A percentile compares a stretch with the other conserved stretches of the same genome.
phyloP scores from a whole-genome alignment of 2,797 vertebrate species.

The Champsocephalus esox region DNA sequence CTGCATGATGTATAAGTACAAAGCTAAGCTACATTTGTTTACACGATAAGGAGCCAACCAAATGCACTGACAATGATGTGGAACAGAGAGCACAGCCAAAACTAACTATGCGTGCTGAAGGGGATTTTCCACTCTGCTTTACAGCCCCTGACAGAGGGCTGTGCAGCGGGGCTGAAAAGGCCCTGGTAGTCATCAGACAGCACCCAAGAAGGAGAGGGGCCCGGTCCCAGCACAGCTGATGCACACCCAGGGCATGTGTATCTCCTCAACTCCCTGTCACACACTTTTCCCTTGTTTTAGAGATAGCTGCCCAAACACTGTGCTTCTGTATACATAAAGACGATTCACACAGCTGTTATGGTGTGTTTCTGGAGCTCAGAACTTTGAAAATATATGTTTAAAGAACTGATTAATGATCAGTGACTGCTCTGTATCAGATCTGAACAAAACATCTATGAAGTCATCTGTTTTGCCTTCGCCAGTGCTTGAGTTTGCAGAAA shows the following conservation, averaged over 20 bases:
- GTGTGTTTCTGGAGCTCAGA: slow-evolving; percentile 53
- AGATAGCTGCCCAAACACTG: slow-evolving; percentile 72
- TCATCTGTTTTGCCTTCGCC: slow-evolving; percentile 74
- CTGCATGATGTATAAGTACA: slow-evolving; percentile 39
- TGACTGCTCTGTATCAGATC: slow-evolving; percentile 63
- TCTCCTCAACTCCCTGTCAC: slow-evolving; percentile 73
- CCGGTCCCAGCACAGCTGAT: slow-evolving; percentile 63
- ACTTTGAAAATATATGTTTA: slow-evolving; percentile 66
- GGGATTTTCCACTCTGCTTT: slow-evolving; percentile 84
- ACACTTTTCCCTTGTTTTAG: slow-evolving; percentile 78
- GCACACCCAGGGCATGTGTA: slow-evolving; percentile 65
- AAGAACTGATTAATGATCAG: slow-evolving; percentile 61
- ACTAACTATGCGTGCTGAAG: slow-evolving; percentile 73
- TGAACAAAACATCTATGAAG: slow-evolving; percentile 67
- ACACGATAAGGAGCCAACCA: slow-evolving; percentile 66
- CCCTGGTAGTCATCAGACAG: slow-evolving; percentile 72
- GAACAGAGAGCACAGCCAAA: slow-evolving; percentile 75
- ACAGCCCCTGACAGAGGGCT: slow-evolving; percentile 72
- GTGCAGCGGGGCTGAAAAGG: slow-evolving; percentile 70
- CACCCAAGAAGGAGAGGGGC: slow-evolving; percentile 88
- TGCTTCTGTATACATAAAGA: slow-evolving; percentile 71
- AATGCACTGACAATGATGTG: slow-evolving; percentile 73
- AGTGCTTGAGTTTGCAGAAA: slow-evolving; percentile 47
- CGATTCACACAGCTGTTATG: slow-evolving; percentile 69
- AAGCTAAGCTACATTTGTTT: slow-evolving; percentile 68